Evolutionary conservation across 1,140 invertebrate species (phyloP), one percentile per base, ranked within the genome.

Genomic region (Drosophila parabipectinata): DNA sequence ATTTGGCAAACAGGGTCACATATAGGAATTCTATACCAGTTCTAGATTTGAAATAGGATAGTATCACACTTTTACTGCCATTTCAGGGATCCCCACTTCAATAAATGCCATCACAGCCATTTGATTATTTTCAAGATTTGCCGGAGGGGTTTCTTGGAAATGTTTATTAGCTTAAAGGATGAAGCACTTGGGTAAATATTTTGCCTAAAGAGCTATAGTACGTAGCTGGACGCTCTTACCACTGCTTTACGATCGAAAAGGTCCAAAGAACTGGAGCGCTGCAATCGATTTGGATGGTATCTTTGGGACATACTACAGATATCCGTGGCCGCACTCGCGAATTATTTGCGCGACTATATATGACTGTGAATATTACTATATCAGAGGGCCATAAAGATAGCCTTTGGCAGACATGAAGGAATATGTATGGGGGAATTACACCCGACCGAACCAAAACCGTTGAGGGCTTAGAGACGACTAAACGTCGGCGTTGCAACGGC

Each of bases 381-480:
- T 47, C 41, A 44, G 34, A 41, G 47, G 14, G 56, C 54, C 47
- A 77, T 87, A 87, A 87, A 84, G 82, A 81, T 84, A 87, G 51
- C 57, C 30, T 10, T 14, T 14, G 1, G 21, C 32, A 39, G 55
- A 26, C 28, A 18, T n/a, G 7, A 1, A 10, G 24, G 18, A 14
- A 45, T 21, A 48, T 68, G 28, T 6, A 24, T 44, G 24, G 12
- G 34, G 3, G 34, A 9, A 10, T 12, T 34, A 9, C 47, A 9
- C 44, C n/a, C 26, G 55, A 18, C 32, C 48, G 78, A 84, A 79
- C 79, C 59, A 51, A 55, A 62, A 59, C 32, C 32, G 44, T 63
- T 54, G 75, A 83, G 56, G 59, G 63, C 62, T 67, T 53, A 64
- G 57, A 64, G 66, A 39, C 69, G 44, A 88, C 84, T 84, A 69